Evolutionary conservation across 2,888 invertebrate species (phyloP).

Genomic region (Chamaedrilus cognettii): DNA sequence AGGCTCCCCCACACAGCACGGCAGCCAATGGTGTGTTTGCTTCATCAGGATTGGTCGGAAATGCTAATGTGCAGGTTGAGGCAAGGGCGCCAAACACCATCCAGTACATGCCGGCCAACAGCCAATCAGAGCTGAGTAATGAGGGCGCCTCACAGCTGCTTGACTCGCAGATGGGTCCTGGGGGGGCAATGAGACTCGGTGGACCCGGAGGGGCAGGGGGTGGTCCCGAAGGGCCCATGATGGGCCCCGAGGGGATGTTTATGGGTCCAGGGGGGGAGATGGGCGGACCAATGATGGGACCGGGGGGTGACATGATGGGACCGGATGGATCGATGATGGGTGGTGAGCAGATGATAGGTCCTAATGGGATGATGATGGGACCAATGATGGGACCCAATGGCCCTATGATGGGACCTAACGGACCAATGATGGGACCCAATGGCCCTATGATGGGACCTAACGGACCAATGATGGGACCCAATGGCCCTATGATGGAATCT

Average conservation of each 20-base stretch:
- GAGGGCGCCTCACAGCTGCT: too few species aligned
- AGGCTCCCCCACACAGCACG: too few species aligned
- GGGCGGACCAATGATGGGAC: slow-evolving; percentile 8
- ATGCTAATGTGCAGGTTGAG: slow-evolving; percentile 84
- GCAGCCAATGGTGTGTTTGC: background rate
- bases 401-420: background rate
- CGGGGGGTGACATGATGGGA: slow-evolving; percentile 6
- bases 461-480: background rate
- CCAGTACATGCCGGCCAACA: slow-evolving; percentile 86
- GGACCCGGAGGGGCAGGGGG: background rate
- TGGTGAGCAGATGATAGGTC: background rate
- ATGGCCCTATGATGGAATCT: background rate
- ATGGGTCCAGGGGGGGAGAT: background rate
- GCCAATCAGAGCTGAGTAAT: too few species aligned
- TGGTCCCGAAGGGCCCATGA: background rate
- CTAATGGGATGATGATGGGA: slow-evolving; percentile 4
- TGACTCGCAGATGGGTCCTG: background rate
- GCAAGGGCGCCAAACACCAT: slow-evolving; percentile 97
- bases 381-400: slow-evolving; percentile 8
- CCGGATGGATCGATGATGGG: slow-evolving; percentile 13
- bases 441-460: slow-evolving; percentile 14
- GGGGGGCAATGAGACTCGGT: background rate
- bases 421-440: slow-evolving; percentile 7
- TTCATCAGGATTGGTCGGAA: slow-evolving; percentile 63
- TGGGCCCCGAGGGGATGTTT: background rate